phyloP scores from a whole-genome alignment of 1,140 invertebrate genomes.

The Drosophila gunungcola region DNA sequence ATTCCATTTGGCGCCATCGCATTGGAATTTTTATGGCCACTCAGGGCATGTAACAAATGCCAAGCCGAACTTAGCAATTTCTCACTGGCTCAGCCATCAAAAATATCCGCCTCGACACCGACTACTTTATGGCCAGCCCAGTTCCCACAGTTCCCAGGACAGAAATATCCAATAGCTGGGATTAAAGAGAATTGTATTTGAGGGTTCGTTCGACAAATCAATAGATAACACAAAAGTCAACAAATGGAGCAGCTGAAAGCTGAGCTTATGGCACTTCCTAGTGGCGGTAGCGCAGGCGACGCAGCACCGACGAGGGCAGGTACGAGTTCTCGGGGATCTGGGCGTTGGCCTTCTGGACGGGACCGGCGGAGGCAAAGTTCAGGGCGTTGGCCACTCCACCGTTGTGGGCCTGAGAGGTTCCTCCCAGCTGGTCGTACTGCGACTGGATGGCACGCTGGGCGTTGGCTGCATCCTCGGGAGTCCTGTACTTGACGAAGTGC shows the following conservation, averaged over 20 bases:
- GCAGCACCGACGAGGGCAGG: conserved; percentile 70
- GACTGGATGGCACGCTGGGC: conserved; percentile 69
- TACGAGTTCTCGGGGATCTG: conserved; percentile 72
- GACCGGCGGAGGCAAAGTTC: conserved; percentile 68
- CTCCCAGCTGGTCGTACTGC: conserved; percentile 66
- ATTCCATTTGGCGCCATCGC: conserved; percentile 47
- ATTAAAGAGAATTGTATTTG: conserved; percentile 66
- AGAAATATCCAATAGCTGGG: conserved; percentile 1
- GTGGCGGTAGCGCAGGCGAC: conserved; percentile 65
- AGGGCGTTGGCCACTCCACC: conserved; percentile 70
- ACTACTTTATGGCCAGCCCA: conserved; percentile 18
- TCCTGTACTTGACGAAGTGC: conserved; percentile 74
- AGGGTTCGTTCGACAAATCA: conserved; percentile 57
- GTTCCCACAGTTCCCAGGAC: conserved; percentile 10
- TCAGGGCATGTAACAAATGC: conserved; percentile 39
- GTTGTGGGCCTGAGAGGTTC: conserved; percentile 43
- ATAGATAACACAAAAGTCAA: conserved; percentile 74
- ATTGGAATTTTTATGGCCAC: conserved; percentile 70
- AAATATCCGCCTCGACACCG: conserved; percentile 13
- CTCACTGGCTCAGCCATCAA: conserved; percentile 16
- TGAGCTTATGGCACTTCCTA: conserved; percentile 27
- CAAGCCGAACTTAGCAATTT: conserved; percentile 55
- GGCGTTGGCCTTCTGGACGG: conserved; percentile 52
- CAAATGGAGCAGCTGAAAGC: conserved; percentile 36
- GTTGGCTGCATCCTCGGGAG: conserved; percentile 72